Evolutionary conservation across 1,140 invertebrate species (phyloP), one percentile per base, ranked within the genome.

Genomic region (Phymastichus coffea): DNA sequence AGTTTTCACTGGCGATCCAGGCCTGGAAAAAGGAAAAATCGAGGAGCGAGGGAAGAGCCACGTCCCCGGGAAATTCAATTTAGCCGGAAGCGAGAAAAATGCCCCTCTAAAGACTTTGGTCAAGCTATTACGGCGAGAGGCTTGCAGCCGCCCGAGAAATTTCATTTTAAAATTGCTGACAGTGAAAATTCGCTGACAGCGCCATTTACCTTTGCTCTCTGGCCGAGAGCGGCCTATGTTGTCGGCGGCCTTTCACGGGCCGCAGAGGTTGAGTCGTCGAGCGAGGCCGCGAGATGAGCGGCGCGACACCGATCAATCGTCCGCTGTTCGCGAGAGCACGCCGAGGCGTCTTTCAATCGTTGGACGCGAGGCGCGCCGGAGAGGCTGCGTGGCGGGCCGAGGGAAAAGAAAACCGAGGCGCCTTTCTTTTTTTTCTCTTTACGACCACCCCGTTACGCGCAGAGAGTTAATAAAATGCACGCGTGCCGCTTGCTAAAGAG

Each of bases 71-170:
- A 23, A 40, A 40, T 40, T 10, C 19, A 25, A 56, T 56, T 56
- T 56, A 37, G 30, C 15, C 41, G 22, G 17, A 47, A 35, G 41
- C 19, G 2, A 26, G 33, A 25, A 46, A 56, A 46, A 46, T 46
- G 17, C 35, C 20, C 30, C 41, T 47, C 30, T 19, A 56, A 46
- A 56, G 30, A 56, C 20, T 55, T 33, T 33, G 40, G 28, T 55
- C 40, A 41, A 19, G 28, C 47, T 15, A 35, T 35, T 12, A 20
- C 23, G 10, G 35, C 9, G 9, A 10, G n/a, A n/a, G n/a, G n/a
- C n/a, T n/a, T n/a, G 3, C 2, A 26, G 22, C 22, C 12, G 14
- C 19, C 4, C 12, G 17, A 14, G 10, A 30, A 43, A 30, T 43
- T 46, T 37, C 4, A 46, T 56, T 46, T 56, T 33, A 12, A 35